phyloP scores from a whole-genome alignment of 2,888 invertebrate species.

The Scrobipalpa atriplicella region DNA sequence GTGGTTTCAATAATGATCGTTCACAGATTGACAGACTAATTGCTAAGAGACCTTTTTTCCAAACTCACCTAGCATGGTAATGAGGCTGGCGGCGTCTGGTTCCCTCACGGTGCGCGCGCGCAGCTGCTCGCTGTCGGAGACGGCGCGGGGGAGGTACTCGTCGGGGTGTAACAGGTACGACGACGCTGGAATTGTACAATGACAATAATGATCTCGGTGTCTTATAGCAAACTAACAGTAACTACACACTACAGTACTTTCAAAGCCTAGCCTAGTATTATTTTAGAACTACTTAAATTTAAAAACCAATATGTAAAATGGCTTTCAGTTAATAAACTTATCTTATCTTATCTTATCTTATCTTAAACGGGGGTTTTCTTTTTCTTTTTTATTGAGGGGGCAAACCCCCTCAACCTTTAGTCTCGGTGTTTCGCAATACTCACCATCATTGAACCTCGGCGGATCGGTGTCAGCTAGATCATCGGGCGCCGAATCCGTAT shows the following conservation, averaged over 20 bases:
- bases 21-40: no score
- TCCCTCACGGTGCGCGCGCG: slow-evolving; percentile 67
- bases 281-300: no score
- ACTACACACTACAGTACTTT: no score
- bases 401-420: not conserved
- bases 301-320: no score
- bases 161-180: slow-evolving; percentile 92
- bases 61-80: slow-evolving; percentile 84
- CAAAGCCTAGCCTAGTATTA: no score
- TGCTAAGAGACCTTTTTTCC: no score
- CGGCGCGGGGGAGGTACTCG: slow-evolving; percentile 84
- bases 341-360: no score
- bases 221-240: no score
- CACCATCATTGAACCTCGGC: slow-evolving; percentile 54
- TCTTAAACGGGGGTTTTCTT: no score
- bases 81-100: slow-evolving; percentile 86
- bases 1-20: no score
- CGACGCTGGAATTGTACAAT: slow-evolving; percentile 74
- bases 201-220: no score
- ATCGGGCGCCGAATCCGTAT: slow-evolving; percentile 59
- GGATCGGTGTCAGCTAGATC: slow-evolving; percentile 40
- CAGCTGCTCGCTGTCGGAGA: slow-evolving; percentile 62
- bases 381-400: not conserved
- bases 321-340: no score
- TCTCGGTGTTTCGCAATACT: slow-evolving; percentile 28